Evolutionary conservation across 2,888 invertebrate species (phyloP).

Genomic region (Pseudococcus jackbeardsleyi): DNA sequence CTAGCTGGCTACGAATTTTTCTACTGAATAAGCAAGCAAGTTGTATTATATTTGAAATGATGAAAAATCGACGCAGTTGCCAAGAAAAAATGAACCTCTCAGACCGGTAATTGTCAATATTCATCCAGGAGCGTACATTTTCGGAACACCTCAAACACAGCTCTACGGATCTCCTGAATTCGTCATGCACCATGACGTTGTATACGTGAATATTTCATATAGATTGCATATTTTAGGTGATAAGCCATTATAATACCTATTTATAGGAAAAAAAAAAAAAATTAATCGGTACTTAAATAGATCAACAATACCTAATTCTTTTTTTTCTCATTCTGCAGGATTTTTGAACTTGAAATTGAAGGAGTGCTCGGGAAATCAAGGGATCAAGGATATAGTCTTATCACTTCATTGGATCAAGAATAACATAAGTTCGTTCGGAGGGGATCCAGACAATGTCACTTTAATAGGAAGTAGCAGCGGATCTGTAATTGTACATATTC

Average conservation of each 20-base stretch:
- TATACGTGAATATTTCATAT: constrained; percentile 18
- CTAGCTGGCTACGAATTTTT: neutral
- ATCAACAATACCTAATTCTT: neutral
- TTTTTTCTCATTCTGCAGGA: neutral
- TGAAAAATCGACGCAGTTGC: constrained; percentile 6
- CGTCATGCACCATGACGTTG: constrained; percentile 26
- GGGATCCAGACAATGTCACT: constrained; percentile 29
- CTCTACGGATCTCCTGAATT: neutral
- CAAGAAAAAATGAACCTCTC: neutral
- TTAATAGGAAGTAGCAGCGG: constrained; percentile 32
- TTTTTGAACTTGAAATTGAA: constrained; percentile 6
- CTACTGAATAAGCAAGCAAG: neutral
- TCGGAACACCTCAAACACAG: neutral
- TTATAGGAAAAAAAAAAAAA: neutral
- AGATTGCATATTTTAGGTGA: constrained; percentile 49
- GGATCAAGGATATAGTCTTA: constrained; percentile 5
- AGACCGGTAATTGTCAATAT: constrained; percentile 6
- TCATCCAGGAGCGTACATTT: neutral
- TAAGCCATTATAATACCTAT: neutral
- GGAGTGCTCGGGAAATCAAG: constrained; percentile 35
- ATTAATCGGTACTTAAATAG: too few relatives aligned
- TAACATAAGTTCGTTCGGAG: constrained; percentile 6
- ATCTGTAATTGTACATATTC: neutral
- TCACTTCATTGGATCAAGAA: constrained; percentile 33
- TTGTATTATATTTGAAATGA: neutral